These are phyloP conservation scores for Dicyrtomina minuta DNA, from an alignment of 2,888 invertebrate species.

Conservation along the genomic window DNA sequence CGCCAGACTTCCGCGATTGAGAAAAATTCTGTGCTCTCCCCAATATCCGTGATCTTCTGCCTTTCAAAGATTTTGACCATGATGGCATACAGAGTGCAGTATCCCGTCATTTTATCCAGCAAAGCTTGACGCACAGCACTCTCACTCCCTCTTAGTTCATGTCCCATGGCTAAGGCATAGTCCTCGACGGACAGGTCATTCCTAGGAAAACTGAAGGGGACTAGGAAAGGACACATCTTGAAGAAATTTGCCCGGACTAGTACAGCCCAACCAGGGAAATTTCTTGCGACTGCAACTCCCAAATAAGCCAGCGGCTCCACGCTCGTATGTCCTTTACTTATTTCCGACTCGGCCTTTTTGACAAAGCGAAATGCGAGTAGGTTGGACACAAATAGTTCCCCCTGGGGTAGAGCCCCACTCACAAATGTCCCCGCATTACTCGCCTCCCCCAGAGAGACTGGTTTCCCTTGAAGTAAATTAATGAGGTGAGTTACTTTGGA, in stretches of 20 bases:
- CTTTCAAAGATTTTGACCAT: conserved; percentile 47
- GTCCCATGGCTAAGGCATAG: conserved; percentile 45
- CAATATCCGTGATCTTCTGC: too few relatives aligned
- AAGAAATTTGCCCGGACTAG: conserved; percentile 48
- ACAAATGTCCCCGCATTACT: conserved; percentile 9
- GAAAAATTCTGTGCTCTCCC: conserved; percentile 45
- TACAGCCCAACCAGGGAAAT: conserved; percentile 44
- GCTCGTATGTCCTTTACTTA: conserved; percentile 43
- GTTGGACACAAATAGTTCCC: conserved; percentile 46
- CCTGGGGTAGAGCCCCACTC: conserved; percentile 37
- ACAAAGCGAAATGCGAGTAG: conserved; percentile 49
- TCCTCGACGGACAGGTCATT: conserved; percentile 40
- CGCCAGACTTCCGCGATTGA: conserved; percentile 51
- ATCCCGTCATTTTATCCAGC: conserved; percentile 48
- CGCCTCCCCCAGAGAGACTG: conserved; percentile 43
- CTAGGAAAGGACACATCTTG: conserved; percentile 51
- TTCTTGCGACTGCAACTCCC: conserved; percentile 43
- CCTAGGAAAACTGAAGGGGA: conserved; percentile 50
- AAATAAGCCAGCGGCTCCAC: conserved; percentile 47
- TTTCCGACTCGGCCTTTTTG: conserved; percentile 51
- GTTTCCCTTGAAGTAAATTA: conserved; percentile 43
- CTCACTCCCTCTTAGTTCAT: conserved; percentile 45
- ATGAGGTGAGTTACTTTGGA: conserved; percentile 44
- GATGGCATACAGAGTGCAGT: conserved; percentile 48
- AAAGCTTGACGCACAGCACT: conserved; percentile 46